Evolutionary conservation across 2,888 invertebrate species (phyloP).

Genomic region (Megamerina dolium): DNA sequence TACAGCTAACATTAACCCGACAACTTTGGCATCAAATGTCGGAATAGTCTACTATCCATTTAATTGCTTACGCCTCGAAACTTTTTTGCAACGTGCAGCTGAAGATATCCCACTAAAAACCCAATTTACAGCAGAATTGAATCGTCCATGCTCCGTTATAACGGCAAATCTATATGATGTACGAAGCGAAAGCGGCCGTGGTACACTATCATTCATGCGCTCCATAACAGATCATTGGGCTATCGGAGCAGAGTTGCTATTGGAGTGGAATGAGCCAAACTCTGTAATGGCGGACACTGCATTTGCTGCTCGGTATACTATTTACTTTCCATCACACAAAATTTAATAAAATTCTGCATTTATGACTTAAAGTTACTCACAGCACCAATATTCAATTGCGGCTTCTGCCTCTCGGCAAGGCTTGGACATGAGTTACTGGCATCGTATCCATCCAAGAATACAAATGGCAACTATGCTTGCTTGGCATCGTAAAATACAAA

Average conservation of each 20-base stretch:
- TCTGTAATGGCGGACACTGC: constrained; percentile 32
- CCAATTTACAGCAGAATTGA: constrained; percentile 35
- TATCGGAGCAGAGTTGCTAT: constrained; percentile 39
- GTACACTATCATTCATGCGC: constrained; percentile 41
- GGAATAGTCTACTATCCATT: constrained; percentile 41
- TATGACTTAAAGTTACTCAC: constrained; percentile 29
- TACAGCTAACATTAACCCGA: constrained; percentile 45
- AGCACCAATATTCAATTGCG: constrained; percentile 37
- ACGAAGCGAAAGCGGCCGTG: constrained; percentile 33
- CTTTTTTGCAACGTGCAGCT: constrained; percentile 33
- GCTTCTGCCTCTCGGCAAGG: constrained; percentile 40
- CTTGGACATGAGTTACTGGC: constrained; percentile 47
- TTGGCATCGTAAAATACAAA: constrained; percentile 35
- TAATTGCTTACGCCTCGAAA: constrained; percentile 33
- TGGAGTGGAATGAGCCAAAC: constrained; percentile 40
- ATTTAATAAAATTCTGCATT: not conserved
- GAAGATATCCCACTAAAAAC: constrained; percentile 29
- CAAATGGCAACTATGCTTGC: constrained; percentile 44
- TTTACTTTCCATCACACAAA: not conserved
- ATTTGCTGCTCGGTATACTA: constrained; percentile 34
- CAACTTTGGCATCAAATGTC: constrained; percentile 43
- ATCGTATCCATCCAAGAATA: constrained; percentile 39
- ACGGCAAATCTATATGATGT: constrained; percentile 40
- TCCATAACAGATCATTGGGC: constrained; percentile 39
- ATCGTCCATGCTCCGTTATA: constrained; percentile 35